Base-by-base conservation (phyloP, 2,113 vertebrate species). In the Ia io region DNA sequence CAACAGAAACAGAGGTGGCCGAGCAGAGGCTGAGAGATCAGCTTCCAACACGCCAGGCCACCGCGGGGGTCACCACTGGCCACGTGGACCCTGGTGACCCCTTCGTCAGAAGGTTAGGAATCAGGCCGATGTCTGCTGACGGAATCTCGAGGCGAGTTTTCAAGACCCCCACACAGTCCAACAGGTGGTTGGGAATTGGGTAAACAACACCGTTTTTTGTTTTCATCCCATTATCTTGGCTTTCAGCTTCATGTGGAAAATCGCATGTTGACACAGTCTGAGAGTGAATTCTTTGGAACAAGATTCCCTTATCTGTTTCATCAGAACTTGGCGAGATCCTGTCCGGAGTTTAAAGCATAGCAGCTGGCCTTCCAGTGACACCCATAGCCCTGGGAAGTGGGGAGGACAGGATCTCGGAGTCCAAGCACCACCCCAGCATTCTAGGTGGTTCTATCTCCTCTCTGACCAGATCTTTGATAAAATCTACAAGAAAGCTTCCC, bases 271-370 rank as follows among this genome's bases (percentile, higher is more conserved):
- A 83, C 56, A 65, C 37, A 71, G 67, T 22, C 35, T 76, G 40
- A 40, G 30, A 18, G 17, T 20, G 25, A 73, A 28, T 71, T 85
- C 30, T 65, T 32, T 78, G 51, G 59, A 80, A 85, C 2, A 17
- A 5, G 37, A 32, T 56, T 53, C 74, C 79, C 91, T 67, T 89
- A 73, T 85, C 59, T 84, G 59, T 59, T 40, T 20, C 77, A 69
- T 74, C 22, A 53, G 76, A 74, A 73, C n/a, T 30, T 56, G 20
- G 32, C 56, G 84, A 56, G 53, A 12, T 22, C 89, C 28, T 40
- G 40, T 47, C 25, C 90, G 40, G 51, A 35, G 4, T 6, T 28
- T 22, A 13, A 56, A 20, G 14, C 37, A 42, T 0, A 37, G 3
- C 70, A 61, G 42, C 44, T 47, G 17, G 69, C 9, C 69, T 63